Evolutionary conservation across 2,888 invertebrate genomes (phyloP).

Genomic region (Lycaena phlaeas): DNA sequence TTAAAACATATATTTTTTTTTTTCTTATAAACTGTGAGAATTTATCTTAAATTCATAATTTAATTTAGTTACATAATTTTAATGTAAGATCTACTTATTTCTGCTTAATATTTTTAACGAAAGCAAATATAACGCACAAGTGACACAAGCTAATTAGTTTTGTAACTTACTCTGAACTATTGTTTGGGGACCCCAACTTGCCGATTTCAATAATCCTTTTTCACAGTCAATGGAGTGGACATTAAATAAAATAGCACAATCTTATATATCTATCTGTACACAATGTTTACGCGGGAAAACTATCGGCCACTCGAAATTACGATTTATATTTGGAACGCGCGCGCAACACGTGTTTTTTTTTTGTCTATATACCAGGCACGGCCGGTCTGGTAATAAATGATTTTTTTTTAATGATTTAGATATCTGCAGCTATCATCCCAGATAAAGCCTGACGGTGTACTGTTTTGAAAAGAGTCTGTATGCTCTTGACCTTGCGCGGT

Average conservation of each 20-base stretch:
- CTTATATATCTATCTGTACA: conserved; percentile 15
- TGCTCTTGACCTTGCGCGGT: conserved; percentile 65
- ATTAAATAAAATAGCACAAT: conserved; percentile 3
- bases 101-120: no score
- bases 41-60: no score
- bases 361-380: conserved; percentile 19
- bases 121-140: no score
- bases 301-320: conserved; percentile 26
- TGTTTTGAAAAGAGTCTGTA: conserved; percentile 51
- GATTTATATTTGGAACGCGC: conserved; percentile 47
- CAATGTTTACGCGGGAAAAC: conserved; percentile 24
- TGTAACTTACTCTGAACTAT: conserved; percentile 1
- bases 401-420: conserved; percentile 25
- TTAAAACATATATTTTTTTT: no score
- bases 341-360: conserved; percentile 23
- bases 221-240: conserved; percentile 3
- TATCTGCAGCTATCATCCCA: conserved; percentile 39
- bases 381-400: conserved; percentile 19
- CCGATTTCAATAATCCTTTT: conserved; percentile 9
- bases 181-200: conserved; percentile 14
- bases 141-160: no score
- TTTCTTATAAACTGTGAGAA: no score
- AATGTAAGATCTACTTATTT: no score
- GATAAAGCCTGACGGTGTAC: conserved; percentile 40
- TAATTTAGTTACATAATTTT: no score